Evolutionary conservation across 2,113 vertebrate genomes (phyloP).

Genomic region (Oxyura jamaicensis): DNA sequence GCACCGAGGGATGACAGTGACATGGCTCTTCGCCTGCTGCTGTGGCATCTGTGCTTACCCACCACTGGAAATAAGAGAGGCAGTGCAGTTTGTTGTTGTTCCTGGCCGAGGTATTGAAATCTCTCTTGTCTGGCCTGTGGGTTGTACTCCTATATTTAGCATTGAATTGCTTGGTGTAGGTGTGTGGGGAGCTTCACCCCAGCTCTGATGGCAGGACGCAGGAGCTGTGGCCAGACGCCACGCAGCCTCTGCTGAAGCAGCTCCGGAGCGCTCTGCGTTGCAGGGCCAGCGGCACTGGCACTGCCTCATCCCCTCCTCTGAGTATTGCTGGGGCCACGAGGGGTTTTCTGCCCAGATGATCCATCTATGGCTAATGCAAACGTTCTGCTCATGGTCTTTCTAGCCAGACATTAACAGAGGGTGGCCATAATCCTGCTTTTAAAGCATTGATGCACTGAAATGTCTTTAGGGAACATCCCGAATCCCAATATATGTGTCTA

Average conservation of each 20-base stretch:
- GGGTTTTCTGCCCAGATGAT: not conserved
- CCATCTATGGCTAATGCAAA: not conserved
- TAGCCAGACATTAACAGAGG: not conserved
- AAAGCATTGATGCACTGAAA: not conserved
- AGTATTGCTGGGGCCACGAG: not conserved
- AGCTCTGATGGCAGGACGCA: not conserved
- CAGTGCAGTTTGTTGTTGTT: not conserved
- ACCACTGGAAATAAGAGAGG: not conserved
- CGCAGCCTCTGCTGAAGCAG: not conserved
- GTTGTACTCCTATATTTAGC: not conserved
- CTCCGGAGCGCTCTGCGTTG: not conserved
- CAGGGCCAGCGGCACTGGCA: not conserved
- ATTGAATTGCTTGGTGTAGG: not conserved
- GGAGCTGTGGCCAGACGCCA: not conserved
- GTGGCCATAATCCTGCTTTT: not conserved
- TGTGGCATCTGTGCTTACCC: not conserved
- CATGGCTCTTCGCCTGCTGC: not conserved
- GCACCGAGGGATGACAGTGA: accelerated
- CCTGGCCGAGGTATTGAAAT: not conserved
- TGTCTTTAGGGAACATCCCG: not conserved
- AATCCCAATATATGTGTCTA: not conserved
- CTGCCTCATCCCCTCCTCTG: not conserved
- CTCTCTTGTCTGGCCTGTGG: not conserved
- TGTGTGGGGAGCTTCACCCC: not conserved
- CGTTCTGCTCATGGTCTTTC: not conserved